Conservation (phyloP, 2,888 invertebrate species). For the Dynastes grantii region DNA sequence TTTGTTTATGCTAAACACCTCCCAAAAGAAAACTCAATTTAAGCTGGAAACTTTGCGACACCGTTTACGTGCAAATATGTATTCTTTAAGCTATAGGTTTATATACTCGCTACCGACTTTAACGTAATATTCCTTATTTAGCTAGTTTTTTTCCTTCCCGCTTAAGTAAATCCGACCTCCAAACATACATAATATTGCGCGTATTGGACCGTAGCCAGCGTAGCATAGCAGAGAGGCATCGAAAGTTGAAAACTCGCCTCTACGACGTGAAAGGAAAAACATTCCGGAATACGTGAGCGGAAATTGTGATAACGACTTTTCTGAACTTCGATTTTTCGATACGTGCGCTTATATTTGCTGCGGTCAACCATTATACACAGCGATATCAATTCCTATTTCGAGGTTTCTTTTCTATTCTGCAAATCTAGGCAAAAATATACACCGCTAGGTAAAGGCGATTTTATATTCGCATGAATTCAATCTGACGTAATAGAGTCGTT, state of each 20-base stretch:
- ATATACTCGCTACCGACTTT: not conserved
- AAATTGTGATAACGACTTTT: slow-evolving; percentile 14
- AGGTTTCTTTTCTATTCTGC: too few species aligned
- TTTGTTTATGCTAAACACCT: too few species aligned
- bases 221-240: not conserved
- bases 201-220: not conserved
- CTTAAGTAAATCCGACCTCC: slow-evolving; percentile 11
- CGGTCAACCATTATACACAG: not conserved
- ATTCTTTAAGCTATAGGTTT: too few species aligned
- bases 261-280: slow-evolving; percentile 11
- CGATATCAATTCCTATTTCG: not conserved
- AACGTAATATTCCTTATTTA: slow-evolving; percentile 10
- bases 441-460: too few species aligned
- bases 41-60: too few species aligned
- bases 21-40: too few species aligned
- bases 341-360: not conserved
- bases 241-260: not conserved
- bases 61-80: too few species aligned
- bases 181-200: slow-evolving; percentile 3
- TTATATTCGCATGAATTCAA: too few species aligned
- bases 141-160: not conserved
- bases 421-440: too few species aligned
- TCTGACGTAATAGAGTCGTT: too few species aligned
- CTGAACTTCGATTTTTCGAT: not conserved
- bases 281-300: slow-evolving; percentile 15